phyloP scores from a whole-genome alignment of 2,797 vertebrate species.

The Carduelis carduelis region DNA sequence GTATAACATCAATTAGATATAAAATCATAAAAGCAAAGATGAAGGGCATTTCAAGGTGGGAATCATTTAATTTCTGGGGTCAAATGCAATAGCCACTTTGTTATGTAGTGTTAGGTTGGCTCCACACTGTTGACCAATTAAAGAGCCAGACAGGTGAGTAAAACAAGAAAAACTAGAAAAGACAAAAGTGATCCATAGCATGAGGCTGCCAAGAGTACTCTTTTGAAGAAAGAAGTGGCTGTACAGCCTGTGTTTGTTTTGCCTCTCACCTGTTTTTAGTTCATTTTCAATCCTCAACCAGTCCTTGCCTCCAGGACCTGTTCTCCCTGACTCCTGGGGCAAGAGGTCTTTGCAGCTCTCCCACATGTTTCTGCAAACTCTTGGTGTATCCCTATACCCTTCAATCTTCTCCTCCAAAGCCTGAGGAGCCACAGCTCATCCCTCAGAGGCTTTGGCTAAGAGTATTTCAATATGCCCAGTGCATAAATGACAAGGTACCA shows the following conservation, averaged over 20 bases:
- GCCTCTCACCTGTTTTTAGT: background rate
- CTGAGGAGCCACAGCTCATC: background rate
- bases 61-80: background rate
- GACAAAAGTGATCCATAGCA: background rate
- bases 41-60: background rate
- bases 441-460: background rate
- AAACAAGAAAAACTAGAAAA: background rate
- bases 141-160: background rate
- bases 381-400: background rate
- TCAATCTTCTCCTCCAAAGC: background rate
- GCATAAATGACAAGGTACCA: background rate
- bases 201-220: background rate
- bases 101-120: background rate
- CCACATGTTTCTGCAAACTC: rapidly evolving
- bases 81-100: background rate
- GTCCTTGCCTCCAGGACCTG: background rate
- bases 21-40: background rate
- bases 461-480: background rate
- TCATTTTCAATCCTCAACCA: background rate
- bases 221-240: background rate
- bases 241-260: background rate
- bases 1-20: background rate
- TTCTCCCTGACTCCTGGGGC: background rate
- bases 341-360: background rate
- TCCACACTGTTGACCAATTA: background rate